These are phyloP conservation scores for Peromyscus aztecus DNA, from an alignment of 2,797 vertebrate genomes.

Conservation along the genomic window DNA sequence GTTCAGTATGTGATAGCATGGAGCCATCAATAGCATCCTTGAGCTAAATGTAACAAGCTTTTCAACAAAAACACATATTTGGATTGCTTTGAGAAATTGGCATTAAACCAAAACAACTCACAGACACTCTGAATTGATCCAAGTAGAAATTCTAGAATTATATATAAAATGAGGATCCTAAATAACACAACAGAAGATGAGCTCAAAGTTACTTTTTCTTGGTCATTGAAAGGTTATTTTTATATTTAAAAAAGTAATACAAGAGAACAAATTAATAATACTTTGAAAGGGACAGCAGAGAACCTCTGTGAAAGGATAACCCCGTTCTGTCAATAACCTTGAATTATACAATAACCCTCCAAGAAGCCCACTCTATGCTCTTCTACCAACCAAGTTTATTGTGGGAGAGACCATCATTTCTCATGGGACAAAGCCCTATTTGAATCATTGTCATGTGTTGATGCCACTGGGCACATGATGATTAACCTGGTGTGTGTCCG, in stretches of 20 bases:
- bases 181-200: not conserved
- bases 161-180: not conserved
- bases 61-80: not conserved
- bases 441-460: not conserved
- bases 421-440: not conserved
- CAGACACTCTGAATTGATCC: not conserved
- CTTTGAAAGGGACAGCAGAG: not conserved
- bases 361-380: fast-evolving
- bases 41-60: not conserved
- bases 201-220: not conserved
- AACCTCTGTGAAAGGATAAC: not conserved
- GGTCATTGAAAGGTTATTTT: conserved; percentile 4
- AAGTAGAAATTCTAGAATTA: not conserved
- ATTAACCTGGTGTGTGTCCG: not conserved
- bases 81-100: not conserved
- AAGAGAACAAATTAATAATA: not conserved
- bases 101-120: not conserved
- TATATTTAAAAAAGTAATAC: not conserved
- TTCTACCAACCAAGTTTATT: not conserved
- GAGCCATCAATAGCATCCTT: not conserved
- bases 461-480: not conserved
- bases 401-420: not conserved
- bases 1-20: not conserved
- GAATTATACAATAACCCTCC: not conserved
- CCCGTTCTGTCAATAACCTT: not conserved